A percentile compares a stretch with the other conserved stretches of the same genome.
Conservation (phyloP, 2,797 vertebrate species). For the Uromys caudimaculatus region DNA sequence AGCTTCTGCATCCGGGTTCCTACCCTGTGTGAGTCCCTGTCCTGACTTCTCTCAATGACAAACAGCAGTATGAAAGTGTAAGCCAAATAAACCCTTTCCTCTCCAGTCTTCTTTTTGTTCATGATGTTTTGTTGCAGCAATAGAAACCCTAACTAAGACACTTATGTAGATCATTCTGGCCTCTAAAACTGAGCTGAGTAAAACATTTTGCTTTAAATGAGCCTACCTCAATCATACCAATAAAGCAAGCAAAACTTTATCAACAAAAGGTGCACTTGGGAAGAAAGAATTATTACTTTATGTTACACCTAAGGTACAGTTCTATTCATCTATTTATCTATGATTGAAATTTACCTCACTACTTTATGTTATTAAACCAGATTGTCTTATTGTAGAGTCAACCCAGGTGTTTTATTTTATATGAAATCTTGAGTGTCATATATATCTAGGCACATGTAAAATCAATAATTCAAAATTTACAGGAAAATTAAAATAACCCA, state of each 20-base stretch:
- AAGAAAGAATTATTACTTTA: constrained; percentile 1
- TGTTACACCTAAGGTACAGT: not conserved
- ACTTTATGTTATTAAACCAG: not conserved
- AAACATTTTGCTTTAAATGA: not conserved
- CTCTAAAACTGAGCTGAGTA: not conserved
- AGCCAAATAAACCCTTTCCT: not conserved
- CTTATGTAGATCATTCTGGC: not conserved
- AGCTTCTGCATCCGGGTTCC: too few relatives aligned
- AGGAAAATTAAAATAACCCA: constrained; percentile 6
- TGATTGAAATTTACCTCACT: constrained; percentile 25
- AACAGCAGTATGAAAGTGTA: not conserved
- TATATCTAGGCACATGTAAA: constrained; percentile 22
- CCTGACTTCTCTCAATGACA: not conserved
- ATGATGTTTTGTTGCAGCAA: not conserved
- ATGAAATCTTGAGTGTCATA: not conserved
- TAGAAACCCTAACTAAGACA: not conserved
- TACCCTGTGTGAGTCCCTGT: too few relatives aligned
- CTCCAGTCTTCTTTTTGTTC: not conserved
- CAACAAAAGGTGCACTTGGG: not conserved
- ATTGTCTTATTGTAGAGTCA: not conserved
- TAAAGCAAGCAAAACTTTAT: not conserved
- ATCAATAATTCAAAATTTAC: constrained; percentile 35
- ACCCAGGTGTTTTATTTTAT: not conserved
- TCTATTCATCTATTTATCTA: not conserved
- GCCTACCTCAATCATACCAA: not conserved